phyloP scores from a whole-genome alignment of 2,113 vertebrate genomes.

The Calyptomena viridis region DNA sequence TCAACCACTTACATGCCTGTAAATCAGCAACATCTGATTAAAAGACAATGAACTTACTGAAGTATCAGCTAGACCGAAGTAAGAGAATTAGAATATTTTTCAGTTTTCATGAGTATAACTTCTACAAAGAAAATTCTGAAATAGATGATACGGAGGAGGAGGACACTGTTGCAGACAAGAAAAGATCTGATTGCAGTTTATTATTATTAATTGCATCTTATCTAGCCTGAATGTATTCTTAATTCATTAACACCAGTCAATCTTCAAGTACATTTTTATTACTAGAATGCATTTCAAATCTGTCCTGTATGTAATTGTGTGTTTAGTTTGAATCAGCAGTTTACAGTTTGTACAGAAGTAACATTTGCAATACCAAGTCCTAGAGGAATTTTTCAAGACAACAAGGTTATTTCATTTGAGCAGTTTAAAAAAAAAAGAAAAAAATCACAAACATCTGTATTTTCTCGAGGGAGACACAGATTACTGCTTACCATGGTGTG shows the following conservation, averaged over 20 bases:
- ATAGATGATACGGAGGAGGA: neutral
- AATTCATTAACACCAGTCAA: neutral
- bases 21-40: slow-evolving; percentile 50
- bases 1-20: slow-evolving; percentile 11
- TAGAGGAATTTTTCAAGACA: slow-evolving; percentile 48
- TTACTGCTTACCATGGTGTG: slow-evolving; percentile 43
- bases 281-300: slow-evolving; percentile 18
- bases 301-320: neutral
- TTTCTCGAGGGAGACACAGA: slow-evolving; percentile 45
- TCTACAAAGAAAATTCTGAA: slow-evolving; percentile 8
- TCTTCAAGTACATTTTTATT: neutral
- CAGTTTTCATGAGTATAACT: neutral
- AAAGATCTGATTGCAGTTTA: neutral
- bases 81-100: neutral
- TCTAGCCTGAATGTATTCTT: neutral
- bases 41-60: neutral
- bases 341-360: slow-evolving; percentile 56
- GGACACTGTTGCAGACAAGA: neutral
- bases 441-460: slow-evolving; percentile 67
- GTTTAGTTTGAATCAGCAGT: slow-evolving; percentile 46
- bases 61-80: neutral
- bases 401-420: slow-evolving; percentile 40
- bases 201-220: neutral
- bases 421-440: neutral
- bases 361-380: slow-evolving; percentile 27